Conservation (phyloP, 2,888 invertebrate species). For the Cephus rjabovi region DNA sequence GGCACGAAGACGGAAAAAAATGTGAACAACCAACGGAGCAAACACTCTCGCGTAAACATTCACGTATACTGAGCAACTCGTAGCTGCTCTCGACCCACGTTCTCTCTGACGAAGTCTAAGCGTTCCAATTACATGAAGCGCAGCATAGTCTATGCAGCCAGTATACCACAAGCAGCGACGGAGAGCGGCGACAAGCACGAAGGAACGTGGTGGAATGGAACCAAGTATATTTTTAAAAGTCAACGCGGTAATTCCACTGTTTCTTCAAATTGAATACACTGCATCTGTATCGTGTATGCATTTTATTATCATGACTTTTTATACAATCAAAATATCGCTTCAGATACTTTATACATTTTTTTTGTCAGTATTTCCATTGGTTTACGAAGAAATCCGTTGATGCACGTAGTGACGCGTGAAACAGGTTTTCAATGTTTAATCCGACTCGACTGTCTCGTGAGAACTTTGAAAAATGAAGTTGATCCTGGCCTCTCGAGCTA, state of each 20-base stretch:
- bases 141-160: not conserved
- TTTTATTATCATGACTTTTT: not conserved
- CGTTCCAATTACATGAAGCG: conserved; percentile 2
- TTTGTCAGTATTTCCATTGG: not conserved
- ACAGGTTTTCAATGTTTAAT: not conserved
- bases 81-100: conserved; percentile 1
- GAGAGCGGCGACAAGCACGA: not conserved
- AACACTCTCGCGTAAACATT: conserved; percentile 1
- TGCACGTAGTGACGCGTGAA: not conserved
- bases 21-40: not conserved
- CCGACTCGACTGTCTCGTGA: not conserved
- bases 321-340: not conserved
- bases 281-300: not conserved
- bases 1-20: not conserved
- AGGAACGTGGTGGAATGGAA: not conserved
- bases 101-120: not conserved
- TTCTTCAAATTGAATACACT: not conserved
- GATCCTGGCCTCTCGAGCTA: not conserved
- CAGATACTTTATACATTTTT: not conserved
- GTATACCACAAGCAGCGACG: not conserved
- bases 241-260: not conserved
- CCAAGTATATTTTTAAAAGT: not conserved
- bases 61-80: not conserved
- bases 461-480: not conserved
- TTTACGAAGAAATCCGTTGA: not conserved